Conservation (phyloP, 2,888 invertebrate species). For the Andrena flavipes region DNA sequence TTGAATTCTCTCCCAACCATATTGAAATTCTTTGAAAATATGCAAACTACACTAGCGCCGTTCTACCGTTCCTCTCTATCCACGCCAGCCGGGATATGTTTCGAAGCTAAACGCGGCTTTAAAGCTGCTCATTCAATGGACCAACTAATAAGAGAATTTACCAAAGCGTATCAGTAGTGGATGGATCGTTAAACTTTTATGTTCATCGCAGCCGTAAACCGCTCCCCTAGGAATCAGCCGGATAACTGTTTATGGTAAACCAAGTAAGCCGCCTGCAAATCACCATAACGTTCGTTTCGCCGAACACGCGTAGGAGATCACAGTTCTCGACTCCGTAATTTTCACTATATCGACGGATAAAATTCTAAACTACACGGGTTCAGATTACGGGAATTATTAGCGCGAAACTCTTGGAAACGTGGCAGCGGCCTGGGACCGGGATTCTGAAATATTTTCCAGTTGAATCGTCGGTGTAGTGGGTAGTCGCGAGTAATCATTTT, state of each 20-base stretch:
- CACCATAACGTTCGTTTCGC: slow-evolving; percentile 6
- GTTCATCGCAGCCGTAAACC: slow-evolving; percentile 44
- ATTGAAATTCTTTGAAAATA: neutral
- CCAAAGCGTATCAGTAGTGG: neutral
- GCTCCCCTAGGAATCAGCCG: slow-evolving; percentile 5
- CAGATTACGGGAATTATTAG: neutral
- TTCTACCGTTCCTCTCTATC: no score
- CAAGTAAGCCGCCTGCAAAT: slow-evolving; percentile 12
- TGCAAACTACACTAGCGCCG: neutral
- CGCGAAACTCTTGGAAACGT: neutral
- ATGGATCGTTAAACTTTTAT: slow-evolving; percentile 45
- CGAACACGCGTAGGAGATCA: neutral
- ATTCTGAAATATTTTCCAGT: slow-evolving; percentile 4
- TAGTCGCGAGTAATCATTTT: slow-evolving; percentile 26
- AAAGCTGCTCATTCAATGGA: no score
- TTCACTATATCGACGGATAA: neutral
- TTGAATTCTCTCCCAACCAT: neutral
- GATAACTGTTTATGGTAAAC: slow-evolving; percentile 41
- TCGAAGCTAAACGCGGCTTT: no score
- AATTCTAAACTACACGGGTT: no score
- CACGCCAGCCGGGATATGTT: no score
- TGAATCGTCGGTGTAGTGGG: neutral
- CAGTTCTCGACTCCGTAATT: neutral
- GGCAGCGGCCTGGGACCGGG: neutral
- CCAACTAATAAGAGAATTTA: no score